A percentile compares a stretch with the other conserved stretches of the same genome.
These are phyloP conservation scores for Limnephilus rhombicus DNA, from an alignment of 2,888 invertebrate species.

Conservation along the genomic window DNA sequence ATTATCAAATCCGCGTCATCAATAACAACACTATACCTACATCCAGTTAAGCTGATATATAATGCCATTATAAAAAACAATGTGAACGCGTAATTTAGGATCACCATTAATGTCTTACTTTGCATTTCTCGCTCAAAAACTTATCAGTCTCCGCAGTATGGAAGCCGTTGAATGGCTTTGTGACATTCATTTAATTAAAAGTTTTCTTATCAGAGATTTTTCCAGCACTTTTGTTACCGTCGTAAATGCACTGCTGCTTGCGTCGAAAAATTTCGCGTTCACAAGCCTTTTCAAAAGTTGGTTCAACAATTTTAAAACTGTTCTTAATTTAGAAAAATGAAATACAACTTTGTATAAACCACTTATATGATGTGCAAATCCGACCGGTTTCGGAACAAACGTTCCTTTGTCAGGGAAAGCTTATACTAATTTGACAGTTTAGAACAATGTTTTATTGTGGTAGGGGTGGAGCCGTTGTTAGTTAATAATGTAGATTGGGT, in stretches of 20 bases:
- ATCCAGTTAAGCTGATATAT: background rate
- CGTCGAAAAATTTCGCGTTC: background rate
- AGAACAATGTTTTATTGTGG: too few species aligned
- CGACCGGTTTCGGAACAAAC: too few species aligned
- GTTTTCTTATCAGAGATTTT: constrained; percentile 57
- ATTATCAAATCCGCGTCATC: background rate
- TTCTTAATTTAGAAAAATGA: too few species aligned
- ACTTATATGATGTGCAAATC: too few species aligned
- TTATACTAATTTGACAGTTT: too few species aligned
- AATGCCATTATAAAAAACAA: background rate
- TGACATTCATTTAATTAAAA: constrained; percentile 59
- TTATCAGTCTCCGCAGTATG: constrained; percentile 43
- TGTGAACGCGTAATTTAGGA: constrained; percentile 3
- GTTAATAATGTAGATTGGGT: too few species aligned
- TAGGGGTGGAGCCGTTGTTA: too few species aligned
- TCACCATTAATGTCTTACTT: constrained; percentile 48
- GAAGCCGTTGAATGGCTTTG: constrained; percentile 38
- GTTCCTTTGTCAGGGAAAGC: too few species aligned
- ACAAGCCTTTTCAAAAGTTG: background rate
- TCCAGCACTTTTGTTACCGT: background rate
- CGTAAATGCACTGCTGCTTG: constrained; percentile 8
- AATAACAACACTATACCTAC: background rate
- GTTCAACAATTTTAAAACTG: background rate
- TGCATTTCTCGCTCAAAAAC: background rate
- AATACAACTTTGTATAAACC: too few species aligned